Evolutionary conservation across 1,140 invertebrate species (phyloP).

Genomic region (Apis laboriosa): DNA sequence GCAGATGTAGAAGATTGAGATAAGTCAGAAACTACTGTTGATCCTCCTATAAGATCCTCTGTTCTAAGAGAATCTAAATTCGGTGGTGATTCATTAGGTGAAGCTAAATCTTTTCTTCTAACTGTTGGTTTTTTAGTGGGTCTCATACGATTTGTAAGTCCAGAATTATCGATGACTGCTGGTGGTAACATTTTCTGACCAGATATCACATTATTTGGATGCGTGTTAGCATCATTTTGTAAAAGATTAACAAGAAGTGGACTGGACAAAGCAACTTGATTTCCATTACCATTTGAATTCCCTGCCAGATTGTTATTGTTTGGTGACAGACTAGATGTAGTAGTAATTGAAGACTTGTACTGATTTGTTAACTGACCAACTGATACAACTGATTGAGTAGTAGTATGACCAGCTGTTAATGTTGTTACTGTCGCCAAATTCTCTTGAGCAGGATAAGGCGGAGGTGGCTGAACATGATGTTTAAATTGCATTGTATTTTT

Average conservation of each 20-base stretch:
- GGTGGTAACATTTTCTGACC: constrained; percentile 81
- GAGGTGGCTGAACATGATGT: constrained; percentile 77
- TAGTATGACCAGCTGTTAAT: constrained; percentile 68
- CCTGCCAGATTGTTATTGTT: constrained; percentile 63
- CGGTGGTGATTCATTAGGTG: constrained; percentile 72
- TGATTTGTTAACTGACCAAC: constrained; percentile 68
- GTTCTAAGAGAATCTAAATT: constrained; percentile 75
- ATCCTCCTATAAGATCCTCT: constrained; percentile 74
- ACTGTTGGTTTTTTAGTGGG: constrained; percentile 78
- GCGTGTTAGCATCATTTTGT: constrained; percentile 89
- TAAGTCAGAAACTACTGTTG: constrained; percentile 63
- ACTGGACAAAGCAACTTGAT: constrained; percentile 88
- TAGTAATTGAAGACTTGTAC: constrained; percentile 71
- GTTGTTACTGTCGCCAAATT: constrained; percentile 65
- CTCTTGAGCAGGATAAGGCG: constrained; percentile 79
- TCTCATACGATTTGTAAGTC: constrained; percentile 78
- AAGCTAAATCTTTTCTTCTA: constrained; percentile 76
- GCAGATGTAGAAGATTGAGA: constrained; percentile 69
- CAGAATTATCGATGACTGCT: constrained; percentile 77
- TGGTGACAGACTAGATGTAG: constrained; percentile 76
- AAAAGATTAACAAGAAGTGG: constrained; percentile 95
- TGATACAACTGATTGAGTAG: constrained; percentile 64
- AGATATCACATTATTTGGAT: constrained; percentile 77
- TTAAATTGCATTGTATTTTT: constrained; percentile 81
- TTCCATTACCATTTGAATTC: constrained; percentile 73